Evolutionary conservation across 2,113 vertebrate species (phyloP).

Genomic region (Takifugu flavidus): DNA sequence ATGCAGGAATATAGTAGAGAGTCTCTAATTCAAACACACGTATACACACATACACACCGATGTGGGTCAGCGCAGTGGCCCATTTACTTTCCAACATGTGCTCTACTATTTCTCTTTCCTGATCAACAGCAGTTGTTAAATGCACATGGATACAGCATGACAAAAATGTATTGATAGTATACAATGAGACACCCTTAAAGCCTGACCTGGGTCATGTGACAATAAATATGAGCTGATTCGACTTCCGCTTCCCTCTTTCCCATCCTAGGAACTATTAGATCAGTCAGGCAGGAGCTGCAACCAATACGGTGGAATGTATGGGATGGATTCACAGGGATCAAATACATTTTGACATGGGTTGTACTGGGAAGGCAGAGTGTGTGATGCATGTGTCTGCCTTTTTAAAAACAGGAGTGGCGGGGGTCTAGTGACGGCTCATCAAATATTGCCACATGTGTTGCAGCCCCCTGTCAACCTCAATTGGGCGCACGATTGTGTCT

Average conservation of each 20-base stretch:
- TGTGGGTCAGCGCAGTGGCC: slow-evolving; percentile 45
- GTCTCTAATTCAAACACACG: not conserved
- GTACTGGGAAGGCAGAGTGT: slow-evolving; percentile 16
- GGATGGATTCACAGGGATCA: slow-evolving; percentile 55
- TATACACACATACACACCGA: slow-evolving; percentile 20
- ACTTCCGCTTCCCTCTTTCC: slow-evolving; percentile 6
- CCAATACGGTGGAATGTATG: not conserved
- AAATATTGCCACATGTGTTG: slow-evolving; percentile 43
- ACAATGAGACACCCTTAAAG: not conserved
- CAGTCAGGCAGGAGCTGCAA: not conserved
- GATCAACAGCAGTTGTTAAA: slow-evolving; percentile 11
- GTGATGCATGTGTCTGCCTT: slow-evolving; percentile 20
- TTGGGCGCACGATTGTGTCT: slow-evolving; percentile 59
- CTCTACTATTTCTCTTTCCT: slow-evolving; percentile 8
- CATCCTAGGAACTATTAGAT: slow-evolving; percentile 6
- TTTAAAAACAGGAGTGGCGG: slow-evolving; percentile 20
- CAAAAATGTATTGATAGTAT: not conserved
- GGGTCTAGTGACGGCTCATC: slow-evolving; percentile 42
- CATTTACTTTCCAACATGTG: slow-evolving; percentile 26
- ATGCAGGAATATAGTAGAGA: slow-evolving; percentile 7
- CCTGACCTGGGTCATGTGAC: slow-evolving; percentile 15
- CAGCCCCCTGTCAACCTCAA: slow-evolving; percentile 46
- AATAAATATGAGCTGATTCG: not conserved
- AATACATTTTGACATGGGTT: slow-evolving; percentile 51
- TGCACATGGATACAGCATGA: not conserved